Base-by-base conservation (phyloP, 2,888 invertebrate species). In the Meteorus cinctellus region DNA sequence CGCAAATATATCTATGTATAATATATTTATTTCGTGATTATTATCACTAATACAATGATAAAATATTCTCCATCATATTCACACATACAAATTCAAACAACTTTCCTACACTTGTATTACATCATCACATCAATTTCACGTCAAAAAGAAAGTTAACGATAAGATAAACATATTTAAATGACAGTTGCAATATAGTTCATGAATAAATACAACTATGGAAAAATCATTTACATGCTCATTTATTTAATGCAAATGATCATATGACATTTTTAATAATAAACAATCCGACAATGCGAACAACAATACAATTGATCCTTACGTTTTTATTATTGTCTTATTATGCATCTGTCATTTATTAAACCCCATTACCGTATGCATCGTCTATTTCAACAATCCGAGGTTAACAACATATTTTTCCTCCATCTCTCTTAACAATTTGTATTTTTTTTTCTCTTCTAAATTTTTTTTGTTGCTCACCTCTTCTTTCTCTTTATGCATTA, bases 141-240 rank as follows among this genome's bases (percentile, higher is more conserved):
- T 55, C 19, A 55, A 55, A 55, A 55, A 55, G 55, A 55, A 55
- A 55, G 55, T 55, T 55, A 19, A 55, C 55, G 55, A 55, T 55
- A 19, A 55, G 4, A 55, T 55, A 55, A 55, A 55, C 10, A 19
- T 10, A 55, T 19, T n/a, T 55, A 19, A 55, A 55, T 55, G 19
- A 55, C 55, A 55, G 10, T 41, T n/a, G 55, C 19, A 55, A 55
- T 55, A 55, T 19, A 55, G 55, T 55, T 55, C n/a, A 55, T n/a
- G n/a, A n/a, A 55, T 19, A 55, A 8, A 55, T 19, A 24, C 55
- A 55, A n/a, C 4, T 55, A 8, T 10, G 8, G 4, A 55, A 19
- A 19, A 55, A 55, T 24, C 19, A 19, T 48, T 48, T 48, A n/a
- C 19, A 19, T 8, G 4, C 8, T 55, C 19, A 55, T 19, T 55